Conservation (phyloP, 2,113 vertebrate species). For the Henicopernis longicauda region DNA sequence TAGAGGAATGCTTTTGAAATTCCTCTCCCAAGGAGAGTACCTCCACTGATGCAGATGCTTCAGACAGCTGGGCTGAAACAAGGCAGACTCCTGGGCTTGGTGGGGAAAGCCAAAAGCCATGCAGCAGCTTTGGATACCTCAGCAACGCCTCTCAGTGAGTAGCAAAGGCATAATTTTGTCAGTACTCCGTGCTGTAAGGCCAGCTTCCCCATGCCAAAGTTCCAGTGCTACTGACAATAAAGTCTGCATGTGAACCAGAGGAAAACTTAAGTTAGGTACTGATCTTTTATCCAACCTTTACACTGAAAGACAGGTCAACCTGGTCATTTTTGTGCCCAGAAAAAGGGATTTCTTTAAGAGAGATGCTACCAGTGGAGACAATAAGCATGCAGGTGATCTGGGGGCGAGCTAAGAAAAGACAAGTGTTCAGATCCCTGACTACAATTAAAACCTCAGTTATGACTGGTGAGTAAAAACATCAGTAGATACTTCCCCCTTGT, state of each 20-base stretch:
- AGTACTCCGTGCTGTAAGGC: not conserved
- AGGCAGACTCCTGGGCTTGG: not conserved
- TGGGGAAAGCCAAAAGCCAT: not conserved
- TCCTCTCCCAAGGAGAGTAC: not conserved
- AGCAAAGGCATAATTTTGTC: not conserved
- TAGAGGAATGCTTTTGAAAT: not conserved
- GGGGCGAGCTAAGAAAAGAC: not conserved
- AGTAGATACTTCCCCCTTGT: slow-evolving; percentile 2
- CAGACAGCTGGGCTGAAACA: not conserved
- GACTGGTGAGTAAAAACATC: not conserved
- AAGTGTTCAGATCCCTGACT: not conserved
- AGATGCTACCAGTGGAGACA: not conserved
- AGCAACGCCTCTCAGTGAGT: accelerated
- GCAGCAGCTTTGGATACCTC: not conserved
- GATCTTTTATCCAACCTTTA: not conserved
- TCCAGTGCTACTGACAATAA: not conserved
- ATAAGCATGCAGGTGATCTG: not conserved
- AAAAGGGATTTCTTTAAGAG: not conserved
- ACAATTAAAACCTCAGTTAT: not conserved
- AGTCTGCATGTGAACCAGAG: not conserved
- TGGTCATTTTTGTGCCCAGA: not conserved
- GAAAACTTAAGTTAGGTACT: not conserved
- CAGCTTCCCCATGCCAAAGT: not conserved
- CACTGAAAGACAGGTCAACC: not conserved
- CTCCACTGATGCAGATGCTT: not conserved